Evolutionary conservation across 2,888 invertebrate species (phyloP), one percentile per base, ranked within the genome.

Genomic region (Urechis unicinctus): DNA sequence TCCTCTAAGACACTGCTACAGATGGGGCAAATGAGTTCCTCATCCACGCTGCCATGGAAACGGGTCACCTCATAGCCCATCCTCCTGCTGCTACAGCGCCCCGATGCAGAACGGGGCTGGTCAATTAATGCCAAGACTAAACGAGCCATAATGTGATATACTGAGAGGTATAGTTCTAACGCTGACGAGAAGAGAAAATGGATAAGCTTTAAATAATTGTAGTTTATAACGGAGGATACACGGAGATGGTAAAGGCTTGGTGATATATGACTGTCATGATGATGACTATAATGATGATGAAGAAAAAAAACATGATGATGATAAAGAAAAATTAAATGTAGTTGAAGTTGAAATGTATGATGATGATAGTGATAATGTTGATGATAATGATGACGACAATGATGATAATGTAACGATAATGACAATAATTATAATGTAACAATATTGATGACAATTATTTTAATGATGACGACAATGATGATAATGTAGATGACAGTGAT

Each of bases 61-160:
- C 95, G 85, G 80, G 86, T 87, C 69, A 91, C 84, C 82, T 95
- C 95, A 83, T 89, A 95, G 73, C 95, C 95, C 95, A 96, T 96
- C 49, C 22, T 51, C 2, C 6, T 45, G 45, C 13, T 21, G 45
- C 41, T 13, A 36, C 41, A 13, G 41, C 41, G 9, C 9, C 13
- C 41, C 41, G 41, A 13, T 13, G 9, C 41, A 36, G 13, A 9
- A 36, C 13, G 13, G 41, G 41, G 9, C 41, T 36, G 9, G 41
- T 13, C 41, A n/a, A n/a, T n/a, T n/a, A n/a, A n/a, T n/a, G n/a
- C n/a, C n/a, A n/a, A n/a, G n/a, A n/a, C n/a, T n/a, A n/a, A n/a
- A n/a, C n/a, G n/a, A n/a, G n/a, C n/a, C n/a, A n/a, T n/a, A n/a
- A n/a, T n/a, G n/a, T n/a, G n/a, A n/a, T n/a, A n/a, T n/a, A n/a